Evolutionary conservation across 30 jellyfish, hydroid and myxozoan genomes (phyloP).

Genomic region (Turritopsis dohrnii): DNA sequence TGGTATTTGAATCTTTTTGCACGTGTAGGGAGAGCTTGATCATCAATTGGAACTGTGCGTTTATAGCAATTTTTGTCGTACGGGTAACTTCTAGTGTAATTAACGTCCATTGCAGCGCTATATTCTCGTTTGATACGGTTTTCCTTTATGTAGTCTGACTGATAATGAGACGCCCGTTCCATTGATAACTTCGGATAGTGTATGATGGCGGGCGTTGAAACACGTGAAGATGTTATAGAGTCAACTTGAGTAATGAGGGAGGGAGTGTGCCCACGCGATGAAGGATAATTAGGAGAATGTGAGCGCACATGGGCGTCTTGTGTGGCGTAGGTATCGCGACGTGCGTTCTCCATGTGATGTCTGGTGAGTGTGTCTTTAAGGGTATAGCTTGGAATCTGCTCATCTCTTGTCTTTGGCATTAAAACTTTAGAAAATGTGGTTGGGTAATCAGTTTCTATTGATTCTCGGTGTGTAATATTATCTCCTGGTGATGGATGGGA

Average conservation of each 20-base stretch:
- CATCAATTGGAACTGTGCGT: neutral
- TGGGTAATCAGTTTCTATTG: neutral
- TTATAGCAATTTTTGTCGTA: neutral
- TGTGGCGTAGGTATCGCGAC: neutral
- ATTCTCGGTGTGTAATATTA: neutral
- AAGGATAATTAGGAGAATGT: neutral
- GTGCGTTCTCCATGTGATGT: neutral
- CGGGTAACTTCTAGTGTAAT: constrained; percentile 6
- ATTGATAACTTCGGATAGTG: constrained; percentile 2
- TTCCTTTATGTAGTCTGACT: neutral
- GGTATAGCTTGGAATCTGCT: neutral
- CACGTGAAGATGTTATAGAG: neutral
- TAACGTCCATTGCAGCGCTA: constrained; percentile 5
- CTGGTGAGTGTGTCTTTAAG: neutral
- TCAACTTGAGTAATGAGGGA: constrained; percentile 8
- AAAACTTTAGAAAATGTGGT: no score
- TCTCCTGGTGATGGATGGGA: neutral
- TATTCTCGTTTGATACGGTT: constrained; percentile 5
- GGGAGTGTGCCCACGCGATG: neutral
- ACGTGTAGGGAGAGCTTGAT: neutral
- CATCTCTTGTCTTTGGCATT: constrained; percentile 42
- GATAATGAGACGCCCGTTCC: neutral
- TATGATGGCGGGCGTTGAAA: constrained; percentile 3
- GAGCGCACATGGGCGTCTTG: neutral
- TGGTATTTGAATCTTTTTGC: constrained; percentile 18